Base-by-base conservation (phyloP, 2,797 vertebrate species). In the Phataginus tetradactyla region DNA sequence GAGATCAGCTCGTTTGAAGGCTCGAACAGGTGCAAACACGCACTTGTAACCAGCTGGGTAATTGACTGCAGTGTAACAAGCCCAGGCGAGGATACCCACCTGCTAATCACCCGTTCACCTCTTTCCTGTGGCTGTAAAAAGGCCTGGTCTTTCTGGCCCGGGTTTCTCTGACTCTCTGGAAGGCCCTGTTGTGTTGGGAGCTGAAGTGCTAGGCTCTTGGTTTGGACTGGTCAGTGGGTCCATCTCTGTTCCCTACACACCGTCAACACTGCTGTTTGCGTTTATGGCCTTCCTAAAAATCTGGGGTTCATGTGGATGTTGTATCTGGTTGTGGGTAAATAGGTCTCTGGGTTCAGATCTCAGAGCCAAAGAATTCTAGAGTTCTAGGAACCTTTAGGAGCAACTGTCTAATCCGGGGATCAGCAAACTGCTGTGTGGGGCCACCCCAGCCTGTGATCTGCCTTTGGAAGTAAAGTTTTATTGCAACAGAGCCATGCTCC, bases 21-120 rank as follows among this genome's bases (percentile, higher is more conserved):
- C 85, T 92, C 83, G 80, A 96, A 88, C 91, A 96, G 75, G 95
- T 96, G 93, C 86, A 98, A 95, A 96, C 92, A 61, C 39, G 85
- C 61, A n/a, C 84, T 94, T 96, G 86, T 91, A 87, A 75, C 90
- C 96, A 98, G 91, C 79, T 83, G 77, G 93, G 90, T 95, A 89
- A 91, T 83, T 96, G 96, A 61, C 92, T 34, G 1, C 0, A 18
- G 84, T 95, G 77, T 57, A 69, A 61, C 84, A 64, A 93, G 77
- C 2, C 1, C 20, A 63, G 27, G 14, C 55, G 95, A 3, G 8
- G 77, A 74, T 66, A 86, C 32, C 90, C 95, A 49, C 75, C 55
- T 90, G 11, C 63, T 69, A 68, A 93, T 85, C 74, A 94, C 59
- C 89, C 75, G 95, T 61, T 61, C 5, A 3, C 61, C 81, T 63